These are phyloP conservation scores for Eutrigla gurnardus DNA, from an alignment of 2,797 vertebrate species.

Conservation along the genomic window DNA sequence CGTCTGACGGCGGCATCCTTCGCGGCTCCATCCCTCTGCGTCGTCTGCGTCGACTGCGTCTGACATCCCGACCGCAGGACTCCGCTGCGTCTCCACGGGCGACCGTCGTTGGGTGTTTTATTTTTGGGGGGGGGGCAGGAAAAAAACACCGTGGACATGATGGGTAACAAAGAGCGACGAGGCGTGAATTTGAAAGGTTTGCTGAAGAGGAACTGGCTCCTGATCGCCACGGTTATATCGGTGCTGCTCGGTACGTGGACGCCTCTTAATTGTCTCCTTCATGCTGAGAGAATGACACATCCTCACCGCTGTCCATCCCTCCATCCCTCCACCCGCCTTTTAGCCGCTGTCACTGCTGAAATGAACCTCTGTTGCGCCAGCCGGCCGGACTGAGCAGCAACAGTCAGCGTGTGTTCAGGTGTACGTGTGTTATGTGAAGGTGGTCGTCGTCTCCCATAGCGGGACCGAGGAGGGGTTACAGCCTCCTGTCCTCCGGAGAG, in stretches of 20 bases:
- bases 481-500: slow-evolving; percentile 32
- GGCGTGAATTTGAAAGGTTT: slow-evolving; percentile 81
- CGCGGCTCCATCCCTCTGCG: slow-evolving; percentile 40
- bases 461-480: neutral
- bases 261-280: slow-evolving; percentile 22
- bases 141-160: slow-evolving; percentile 67
- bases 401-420: neutral
- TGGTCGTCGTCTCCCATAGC: no score
- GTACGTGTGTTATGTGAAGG: no score
- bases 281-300: slow-evolving; percentile 23
- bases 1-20: slow-evolving; percentile 67
- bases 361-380: slow-evolving; percentile 41
- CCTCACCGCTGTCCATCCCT: neutral
- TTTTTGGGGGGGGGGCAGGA: neutral
- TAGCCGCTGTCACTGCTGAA: slow-evolving; percentile 33
- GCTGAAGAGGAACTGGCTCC: slow-evolving; percentile 92
- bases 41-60: slow-evolving; percentile 39
- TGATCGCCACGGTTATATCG: slow-evolving; percentile 89
- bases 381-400: slow-evolving; percentile 1
- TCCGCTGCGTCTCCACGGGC: slow-evolving; percentile 48
- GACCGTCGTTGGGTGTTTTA: neutral
- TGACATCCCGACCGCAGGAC: slow-evolving; percentile 48
- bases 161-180: slow-evolving; percentile 85
- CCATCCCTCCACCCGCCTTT: neutral
- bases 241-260: slow-evolving; percentile 90